Conservation (phyloP, 2,797 vertebrate genomes). For the Eremophila alpestris region DNA sequence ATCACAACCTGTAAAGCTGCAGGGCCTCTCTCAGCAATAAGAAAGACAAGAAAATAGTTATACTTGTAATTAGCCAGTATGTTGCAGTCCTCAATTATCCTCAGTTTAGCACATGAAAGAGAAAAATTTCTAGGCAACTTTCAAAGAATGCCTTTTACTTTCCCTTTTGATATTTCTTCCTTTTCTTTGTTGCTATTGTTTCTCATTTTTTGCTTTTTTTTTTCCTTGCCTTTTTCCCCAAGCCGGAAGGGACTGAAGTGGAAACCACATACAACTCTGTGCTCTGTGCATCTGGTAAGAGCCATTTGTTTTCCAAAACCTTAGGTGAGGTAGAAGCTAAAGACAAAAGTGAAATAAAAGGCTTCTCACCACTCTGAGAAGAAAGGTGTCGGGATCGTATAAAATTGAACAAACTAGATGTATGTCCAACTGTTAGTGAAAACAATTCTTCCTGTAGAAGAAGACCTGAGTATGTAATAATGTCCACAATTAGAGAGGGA, state of each 20-base stretch:
- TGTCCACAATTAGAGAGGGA: not conserved
- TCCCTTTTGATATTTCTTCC: not conserved
- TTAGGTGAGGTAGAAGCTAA: not conserved
- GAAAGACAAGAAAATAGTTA: not conserved
- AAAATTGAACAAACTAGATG: not conserved
- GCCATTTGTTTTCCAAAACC: not conserved
- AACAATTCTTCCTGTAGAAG: not conserved
- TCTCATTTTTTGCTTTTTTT: not conserved
- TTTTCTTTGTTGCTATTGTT: not conserved
- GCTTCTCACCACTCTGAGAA: not conserved
- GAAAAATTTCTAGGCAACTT: not conserved
- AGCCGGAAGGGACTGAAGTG: conserved; percentile 77
- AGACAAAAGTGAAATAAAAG: not conserved
- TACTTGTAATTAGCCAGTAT: not conserved
- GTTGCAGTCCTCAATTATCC: not conserved
- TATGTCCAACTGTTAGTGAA: not conserved
- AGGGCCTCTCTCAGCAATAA: not conserved
- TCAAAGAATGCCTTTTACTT: not conserved
- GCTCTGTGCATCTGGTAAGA: conserved; percentile 74
- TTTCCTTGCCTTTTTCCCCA: not conserved
- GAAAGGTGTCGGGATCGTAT: not conserved
- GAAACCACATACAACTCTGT: conserved; percentile 68
- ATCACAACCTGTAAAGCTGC: not conserved
- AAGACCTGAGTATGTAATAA: not conserved
- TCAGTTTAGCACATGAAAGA: not conserved